Evolutionary conservation across 2,888 invertebrate genomes (phyloP).

Genomic region (Xestobium rufovillosum): DNA sequence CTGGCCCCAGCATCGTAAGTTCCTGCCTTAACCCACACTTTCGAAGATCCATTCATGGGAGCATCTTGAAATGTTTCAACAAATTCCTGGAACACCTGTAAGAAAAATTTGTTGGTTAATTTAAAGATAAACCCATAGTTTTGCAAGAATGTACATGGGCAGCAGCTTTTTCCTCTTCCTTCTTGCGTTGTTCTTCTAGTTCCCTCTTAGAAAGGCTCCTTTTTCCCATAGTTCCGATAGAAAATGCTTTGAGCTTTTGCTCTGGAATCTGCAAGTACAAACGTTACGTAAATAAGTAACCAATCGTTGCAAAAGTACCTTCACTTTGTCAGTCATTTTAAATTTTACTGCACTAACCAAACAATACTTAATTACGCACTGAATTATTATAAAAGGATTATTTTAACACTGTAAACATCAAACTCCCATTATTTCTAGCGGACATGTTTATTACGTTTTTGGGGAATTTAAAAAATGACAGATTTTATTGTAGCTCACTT

Average conservation of each 20-base stretch:
- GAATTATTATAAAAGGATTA: too few species aligned
- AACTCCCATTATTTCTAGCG: too few species aligned
- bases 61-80: slow-evolving; percentile 93
- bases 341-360: too few species aligned
- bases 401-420: too few species aligned
- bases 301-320: too few species aligned
- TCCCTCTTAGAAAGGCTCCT: slow-evolving; percentile 72
- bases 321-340: too few species aligned
- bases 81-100: slow-evolving; percentile 90
- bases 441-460: too few species aligned
- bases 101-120: slow-evolving; percentile 12
- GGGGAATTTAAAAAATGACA: too few species aligned
- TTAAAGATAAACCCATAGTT: slow-evolving; percentile 1
- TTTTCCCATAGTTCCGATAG: slow-evolving; percentile 66
- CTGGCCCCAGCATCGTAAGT: slow-evolving; percentile 92
- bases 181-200: slow-evolving; percentile 77
- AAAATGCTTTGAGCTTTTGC: slow-evolving; percentile 70
- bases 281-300: too few species aligned
- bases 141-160: slow-evolving; percentile 60
- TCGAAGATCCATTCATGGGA: slow-evolving; percentile 64
- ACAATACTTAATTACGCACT: too few species aligned
- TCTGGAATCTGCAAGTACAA: slow-evolving; percentile 48
- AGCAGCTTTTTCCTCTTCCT: slow-evolving; percentile 84
- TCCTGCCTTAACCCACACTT: slow-evolving; percentile 97
- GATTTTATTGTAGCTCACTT: too few species aligned